phyloP scores from a whole-genome alignment of 2,113 vertebrate genomes.

The Budorcas taxicolor region DNA sequence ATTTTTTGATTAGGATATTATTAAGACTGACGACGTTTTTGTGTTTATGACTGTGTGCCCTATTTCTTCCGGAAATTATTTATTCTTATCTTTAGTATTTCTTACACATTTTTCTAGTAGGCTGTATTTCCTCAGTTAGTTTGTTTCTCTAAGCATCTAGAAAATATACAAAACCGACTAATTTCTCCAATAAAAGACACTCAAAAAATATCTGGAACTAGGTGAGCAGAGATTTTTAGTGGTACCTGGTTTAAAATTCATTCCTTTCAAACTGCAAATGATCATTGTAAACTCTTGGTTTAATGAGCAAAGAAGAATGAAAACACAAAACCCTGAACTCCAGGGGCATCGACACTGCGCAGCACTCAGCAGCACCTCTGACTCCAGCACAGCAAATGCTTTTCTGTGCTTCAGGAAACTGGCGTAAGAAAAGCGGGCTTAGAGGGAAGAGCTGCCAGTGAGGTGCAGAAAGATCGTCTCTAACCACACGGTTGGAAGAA shows the following conservation, averaged over 20 bases:
- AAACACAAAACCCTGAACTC: background rate
- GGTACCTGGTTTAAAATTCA: background rate
- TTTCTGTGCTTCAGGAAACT: background rate
- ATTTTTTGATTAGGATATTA: background rate
- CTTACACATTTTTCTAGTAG: background rate
- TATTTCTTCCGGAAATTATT: background rate
- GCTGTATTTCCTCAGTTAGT: background rate
- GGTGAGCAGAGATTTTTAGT: background rate
- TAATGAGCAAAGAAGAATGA: background rate
- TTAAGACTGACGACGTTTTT: background rate
- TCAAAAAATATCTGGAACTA: conserved; percentile 14
- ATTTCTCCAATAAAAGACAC: background rate
- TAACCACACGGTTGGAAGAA: background rate
- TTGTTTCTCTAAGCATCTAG: background rate
- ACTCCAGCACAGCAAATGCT: background rate
- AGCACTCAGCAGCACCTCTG: background rate
- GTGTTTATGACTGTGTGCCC: background rate
- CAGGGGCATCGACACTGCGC: background rate
- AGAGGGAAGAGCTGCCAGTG: background rate
- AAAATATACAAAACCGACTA: background rate
- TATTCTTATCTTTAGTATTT: background rate
- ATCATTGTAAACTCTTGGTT: background rate
- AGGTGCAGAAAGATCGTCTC: background rate
- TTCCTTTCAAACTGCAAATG: background rate
- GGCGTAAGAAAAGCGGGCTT: background rate